phyloP scores from a whole-genome alignment of 2,113 vertebrate species.

The Atractosteus spatula region DNA sequence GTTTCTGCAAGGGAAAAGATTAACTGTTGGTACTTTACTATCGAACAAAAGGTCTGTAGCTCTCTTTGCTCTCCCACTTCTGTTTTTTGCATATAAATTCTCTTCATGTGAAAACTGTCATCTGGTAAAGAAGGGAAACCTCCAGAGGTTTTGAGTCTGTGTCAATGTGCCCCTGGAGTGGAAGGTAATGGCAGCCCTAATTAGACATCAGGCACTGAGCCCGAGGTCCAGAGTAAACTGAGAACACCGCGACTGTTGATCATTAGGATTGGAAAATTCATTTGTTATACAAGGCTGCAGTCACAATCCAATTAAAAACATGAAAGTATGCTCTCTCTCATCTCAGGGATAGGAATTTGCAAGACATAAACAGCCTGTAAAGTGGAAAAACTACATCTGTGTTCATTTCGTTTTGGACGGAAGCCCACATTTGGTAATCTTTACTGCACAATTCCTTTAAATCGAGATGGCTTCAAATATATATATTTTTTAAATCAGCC shows the following conservation, averaged over 20 bases:
- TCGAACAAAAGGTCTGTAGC: constrained; percentile 2
- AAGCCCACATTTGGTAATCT: constrained; percentile 48
- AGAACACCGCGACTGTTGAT: constrained; percentile 43
- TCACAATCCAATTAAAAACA: constrained; percentile 56
- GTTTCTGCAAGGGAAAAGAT: constrained; percentile 31
- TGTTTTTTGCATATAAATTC: too few species aligned
- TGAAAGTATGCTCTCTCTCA: constrained; percentile 44
- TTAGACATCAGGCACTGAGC: constrained; percentile 59
- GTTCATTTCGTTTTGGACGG: constrained; percentile 47
- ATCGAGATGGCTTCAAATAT: constrained; percentile 44
- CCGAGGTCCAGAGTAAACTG: constrained; percentile 42
- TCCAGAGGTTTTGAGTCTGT: constrained; percentile 60
- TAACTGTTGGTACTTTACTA: constrained; percentile 38
- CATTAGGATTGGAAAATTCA: constrained; percentile 62
- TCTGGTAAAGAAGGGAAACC: constrained; percentile 49
- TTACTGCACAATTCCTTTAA: constrained; percentile 59
- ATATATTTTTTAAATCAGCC: constrained; percentile 27
- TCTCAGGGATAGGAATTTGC: constrained; percentile 53
- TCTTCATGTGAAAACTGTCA: constrained; percentile 28
- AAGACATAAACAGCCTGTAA: constrained; percentile 56
- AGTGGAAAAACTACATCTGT: constrained; percentile 61
- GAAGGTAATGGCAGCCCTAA: constrained; percentile 64
- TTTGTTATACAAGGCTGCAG: constrained; percentile 60
- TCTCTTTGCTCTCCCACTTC: constrained; percentile 37
- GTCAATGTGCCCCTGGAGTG: constrained; percentile 63